Evolutionary conservation across 2,797 vertebrate genomes (phyloP).

Genomic region (Sebastes minor): DNA sequence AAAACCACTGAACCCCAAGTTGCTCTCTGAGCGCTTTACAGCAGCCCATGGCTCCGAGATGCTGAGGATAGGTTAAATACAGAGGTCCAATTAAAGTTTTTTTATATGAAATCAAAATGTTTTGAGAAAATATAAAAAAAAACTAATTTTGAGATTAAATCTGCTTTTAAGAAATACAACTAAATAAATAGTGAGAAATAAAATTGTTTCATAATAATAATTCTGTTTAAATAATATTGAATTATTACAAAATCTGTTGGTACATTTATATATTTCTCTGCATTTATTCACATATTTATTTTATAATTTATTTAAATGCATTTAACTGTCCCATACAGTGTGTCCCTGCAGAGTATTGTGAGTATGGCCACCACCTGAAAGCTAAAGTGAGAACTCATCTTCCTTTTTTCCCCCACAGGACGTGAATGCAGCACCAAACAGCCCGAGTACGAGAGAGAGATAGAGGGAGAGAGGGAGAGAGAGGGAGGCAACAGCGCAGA

Average conservation of each 20-base stretch:
- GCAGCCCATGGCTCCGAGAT: too few species aligned
- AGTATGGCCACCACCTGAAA: slow-evolving; percentile 13
- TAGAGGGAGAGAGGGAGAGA: neutral
- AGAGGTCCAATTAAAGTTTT: too few species aligned
- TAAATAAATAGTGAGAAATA: neutral
- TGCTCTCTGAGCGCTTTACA: accelerated
- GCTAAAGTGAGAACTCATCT: slow-evolving; percentile 21
- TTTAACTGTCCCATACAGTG: neutral
- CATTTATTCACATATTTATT: neutral
- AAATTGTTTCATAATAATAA: neutral
- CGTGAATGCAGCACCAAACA: slow-evolving; percentile 66
- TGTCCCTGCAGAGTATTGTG: neutral
- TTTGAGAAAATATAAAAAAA: neutral
- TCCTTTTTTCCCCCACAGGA: slow-evolving; percentile 46
- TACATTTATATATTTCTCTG: neutral
- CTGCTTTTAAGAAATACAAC: neutral
- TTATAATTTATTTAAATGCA: neutral
- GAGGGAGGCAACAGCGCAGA: slow-evolving; percentile 39
- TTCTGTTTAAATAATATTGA: neutral
- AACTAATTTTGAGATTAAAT: neutral
- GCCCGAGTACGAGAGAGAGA: neutral
- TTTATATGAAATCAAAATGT: neutral
- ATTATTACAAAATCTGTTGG: neutral
- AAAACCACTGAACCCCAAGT: too few species aligned
- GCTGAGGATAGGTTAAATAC: too few species aligned